Conservation (phyloP, 2,888 invertebrate genomes). For the Aricia artaxerxes region DNA sequence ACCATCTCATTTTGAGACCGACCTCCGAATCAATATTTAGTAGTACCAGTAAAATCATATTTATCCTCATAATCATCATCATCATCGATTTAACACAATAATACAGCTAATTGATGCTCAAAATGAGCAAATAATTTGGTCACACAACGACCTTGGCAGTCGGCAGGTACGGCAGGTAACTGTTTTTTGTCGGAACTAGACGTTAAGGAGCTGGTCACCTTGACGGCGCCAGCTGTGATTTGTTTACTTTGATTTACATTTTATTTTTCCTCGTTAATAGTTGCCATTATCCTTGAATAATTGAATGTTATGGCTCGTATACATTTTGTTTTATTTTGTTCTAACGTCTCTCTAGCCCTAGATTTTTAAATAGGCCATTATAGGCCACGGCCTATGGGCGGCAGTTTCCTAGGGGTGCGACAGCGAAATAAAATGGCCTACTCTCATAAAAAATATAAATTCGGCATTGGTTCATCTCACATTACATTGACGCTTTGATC, state of each 20-base stretch:
- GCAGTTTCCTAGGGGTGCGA: too few species aligned
- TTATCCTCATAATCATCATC: background rate
- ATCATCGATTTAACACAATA: background rate
- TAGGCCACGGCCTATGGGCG: too few species aligned
- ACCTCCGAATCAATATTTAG: background rate
- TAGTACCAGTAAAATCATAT: background rate
- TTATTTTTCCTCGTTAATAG: background rate
- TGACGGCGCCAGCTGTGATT: background rate
- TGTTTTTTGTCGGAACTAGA: background rate
- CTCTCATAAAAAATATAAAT: too few species aligned
- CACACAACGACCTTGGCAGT: slow-evolving; percentile 15
- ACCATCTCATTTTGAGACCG: too few species aligned
- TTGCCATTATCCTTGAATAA: background rate
- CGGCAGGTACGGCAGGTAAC: background rate
- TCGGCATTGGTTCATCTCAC: too few species aligned
- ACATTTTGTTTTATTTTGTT: background rate
- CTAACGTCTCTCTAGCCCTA: too few species aligned
- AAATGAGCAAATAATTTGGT: background rate
- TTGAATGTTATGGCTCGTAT: background rate
- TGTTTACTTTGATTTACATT: slow-evolving; percentile 20
- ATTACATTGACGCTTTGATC: too few species aligned
- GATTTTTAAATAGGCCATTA: too few species aligned
- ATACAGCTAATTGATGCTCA: background rate
- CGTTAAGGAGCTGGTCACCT: background rate
- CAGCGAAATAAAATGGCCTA: too few species aligned